phyloP scores from a whole-genome alignment of 92 coral and sea anemone species.

The Hydrozoanthus gracilis region DNA sequence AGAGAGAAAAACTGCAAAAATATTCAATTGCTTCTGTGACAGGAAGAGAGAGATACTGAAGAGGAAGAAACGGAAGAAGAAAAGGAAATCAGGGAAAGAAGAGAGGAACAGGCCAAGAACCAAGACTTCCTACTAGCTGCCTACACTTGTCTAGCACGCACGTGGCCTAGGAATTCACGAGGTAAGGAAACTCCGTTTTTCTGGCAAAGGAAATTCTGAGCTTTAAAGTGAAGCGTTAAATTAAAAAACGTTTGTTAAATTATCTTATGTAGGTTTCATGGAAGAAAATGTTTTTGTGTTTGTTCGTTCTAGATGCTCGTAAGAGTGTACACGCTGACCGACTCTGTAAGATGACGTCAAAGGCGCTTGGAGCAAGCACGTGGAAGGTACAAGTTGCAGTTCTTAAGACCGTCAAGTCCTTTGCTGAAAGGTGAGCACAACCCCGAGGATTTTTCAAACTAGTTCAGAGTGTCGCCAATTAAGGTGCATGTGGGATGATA shows the following conservation, averaged over 20 bases:
- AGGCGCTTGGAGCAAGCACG: constrained; percentile 76
- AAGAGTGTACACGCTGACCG: constrained; percentile 61
- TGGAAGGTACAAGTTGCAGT: constrained; percentile 95
- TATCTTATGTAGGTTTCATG: background rate
- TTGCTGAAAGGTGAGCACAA: constrained; percentile 69
- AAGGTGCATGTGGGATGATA: background rate
- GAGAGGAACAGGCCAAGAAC: constrained; percentile 70
- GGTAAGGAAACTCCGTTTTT: constrained; percentile 45
- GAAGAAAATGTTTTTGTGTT: background rate
- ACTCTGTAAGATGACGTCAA: constrained; percentile 65
- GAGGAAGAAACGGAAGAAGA: constrained; percentile 47
- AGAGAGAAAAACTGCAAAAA: background rate
- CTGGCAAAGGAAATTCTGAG: background rate
- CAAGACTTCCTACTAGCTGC: constrained; percentile 75
- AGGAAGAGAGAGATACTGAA: constrained; percentile 54
- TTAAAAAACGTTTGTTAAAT: no score
- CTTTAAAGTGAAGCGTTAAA: no score
- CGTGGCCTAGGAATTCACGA: constrained; percentile 80
- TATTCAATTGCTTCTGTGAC: no score
- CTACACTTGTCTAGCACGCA: constrained; percentile 83
- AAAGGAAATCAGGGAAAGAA: constrained; percentile 63
- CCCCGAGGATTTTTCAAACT: background rate
- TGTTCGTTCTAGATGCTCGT: constrained; percentile 2
- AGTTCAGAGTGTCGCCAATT: background rate
- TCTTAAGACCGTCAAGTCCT: constrained; percentile 72